Evolutionary conservation across 1,140 invertebrate genomes (phyloP).

Genomic region (Whitmania pigra): DNA sequence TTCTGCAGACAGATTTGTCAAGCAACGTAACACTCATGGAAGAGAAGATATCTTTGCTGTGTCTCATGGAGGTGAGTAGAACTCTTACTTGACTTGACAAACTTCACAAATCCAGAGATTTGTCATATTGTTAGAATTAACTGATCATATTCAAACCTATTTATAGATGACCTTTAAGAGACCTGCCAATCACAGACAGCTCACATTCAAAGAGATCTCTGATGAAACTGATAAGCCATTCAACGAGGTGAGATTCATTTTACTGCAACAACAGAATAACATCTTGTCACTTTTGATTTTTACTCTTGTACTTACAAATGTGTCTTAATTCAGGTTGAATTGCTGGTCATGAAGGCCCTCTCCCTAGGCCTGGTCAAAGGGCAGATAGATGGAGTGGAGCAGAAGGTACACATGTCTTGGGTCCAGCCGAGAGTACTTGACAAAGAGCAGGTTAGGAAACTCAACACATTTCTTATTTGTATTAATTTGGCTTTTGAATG

Average conservation of each 20-base stretch:
- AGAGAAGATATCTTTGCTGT: conserved; percentile 85
- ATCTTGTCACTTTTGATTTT: not conserved
- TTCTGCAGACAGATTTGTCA: conserved; percentile 53
- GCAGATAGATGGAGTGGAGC: conserved; percentile 82
- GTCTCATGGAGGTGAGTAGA: conserved; percentile 78
- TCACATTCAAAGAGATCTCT: conserved; percentile 83
- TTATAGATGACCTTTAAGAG: conserved; percentile 56
- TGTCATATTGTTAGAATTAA: not conserved
- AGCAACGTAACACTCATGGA: conserved; percentile 67
- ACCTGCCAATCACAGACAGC: conserved; percentile 55
- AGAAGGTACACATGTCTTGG: conserved; percentile 70
- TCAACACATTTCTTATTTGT: not conserved
- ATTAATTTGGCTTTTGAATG: not conserved
- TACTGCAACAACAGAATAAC: not conserved
- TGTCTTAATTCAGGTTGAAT: conserved; percentile 60
- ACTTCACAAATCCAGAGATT: not conserved
- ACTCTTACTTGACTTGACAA: not conserved
- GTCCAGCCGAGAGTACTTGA: conserved; percentile 82
- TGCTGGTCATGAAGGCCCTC: conserved; percentile 93
- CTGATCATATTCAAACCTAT: not conserved
- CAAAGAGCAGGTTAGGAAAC: conserved; percentile 47
- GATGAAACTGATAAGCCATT: conserved; percentile 64
- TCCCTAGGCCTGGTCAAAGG: conserved; percentile 86
- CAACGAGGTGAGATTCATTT: conserved; percentile 40
- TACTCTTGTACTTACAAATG: not conserved